phyloP scores from a whole-genome alignment of 2,797 vertebrate species.

The Enteromius viviparus region DNA sequence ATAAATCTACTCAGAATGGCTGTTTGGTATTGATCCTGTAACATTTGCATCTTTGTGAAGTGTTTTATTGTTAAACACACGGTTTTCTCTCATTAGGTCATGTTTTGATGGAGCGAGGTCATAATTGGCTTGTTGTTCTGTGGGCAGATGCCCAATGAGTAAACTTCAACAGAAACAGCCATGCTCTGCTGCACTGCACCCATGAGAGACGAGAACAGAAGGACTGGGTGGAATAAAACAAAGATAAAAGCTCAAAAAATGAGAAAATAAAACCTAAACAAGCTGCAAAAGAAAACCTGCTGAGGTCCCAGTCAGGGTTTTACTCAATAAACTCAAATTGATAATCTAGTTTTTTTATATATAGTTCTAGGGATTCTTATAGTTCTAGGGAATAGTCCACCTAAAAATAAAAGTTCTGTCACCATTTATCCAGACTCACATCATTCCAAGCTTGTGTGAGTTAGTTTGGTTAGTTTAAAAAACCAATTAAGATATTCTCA shows the following conservation, averaged over 20 bases:
- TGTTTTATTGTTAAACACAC: background rate
- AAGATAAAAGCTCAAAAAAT: slow-evolving; percentile 12
- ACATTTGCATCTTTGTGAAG: background rate
- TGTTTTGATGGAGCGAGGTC: slow-evolving; percentile 36
- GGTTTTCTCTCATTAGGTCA: slow-evolving; percentile 29
- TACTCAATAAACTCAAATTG: background rate
- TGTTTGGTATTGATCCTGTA: background rate
- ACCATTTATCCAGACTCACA: too few relatives aligned
- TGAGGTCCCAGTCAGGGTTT: background rate
- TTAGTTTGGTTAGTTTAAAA: too few relatives aligned
- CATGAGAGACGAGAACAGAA: slow-evolving; percentile 11
- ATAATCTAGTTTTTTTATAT: background rate
- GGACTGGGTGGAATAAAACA: slow-evolving; percentile 7
- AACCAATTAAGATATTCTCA: too few relatives aligned
- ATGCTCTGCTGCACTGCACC: slow-evolving; percentile 18
- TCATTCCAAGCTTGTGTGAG: too few relatives aligned
- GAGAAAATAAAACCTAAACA: slow-evolving; percentile 7
- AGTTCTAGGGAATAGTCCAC: background rate
- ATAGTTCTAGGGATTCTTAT: background rate
- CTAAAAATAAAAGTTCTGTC: background rate
- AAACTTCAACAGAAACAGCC: slow-evolving; percentile 19
- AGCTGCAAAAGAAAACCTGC: background rate
- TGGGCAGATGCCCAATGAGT: slow-evolving; percentile 40
- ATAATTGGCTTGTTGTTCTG: slow-evolving; percentile 39
- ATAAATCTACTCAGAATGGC: background rate